These are phyloP conservation scores for Lagenorhynchus albirostris DNA, from an alignment of 2,113 vertebrate genomes.

Conservation along the genomic window DNA sequence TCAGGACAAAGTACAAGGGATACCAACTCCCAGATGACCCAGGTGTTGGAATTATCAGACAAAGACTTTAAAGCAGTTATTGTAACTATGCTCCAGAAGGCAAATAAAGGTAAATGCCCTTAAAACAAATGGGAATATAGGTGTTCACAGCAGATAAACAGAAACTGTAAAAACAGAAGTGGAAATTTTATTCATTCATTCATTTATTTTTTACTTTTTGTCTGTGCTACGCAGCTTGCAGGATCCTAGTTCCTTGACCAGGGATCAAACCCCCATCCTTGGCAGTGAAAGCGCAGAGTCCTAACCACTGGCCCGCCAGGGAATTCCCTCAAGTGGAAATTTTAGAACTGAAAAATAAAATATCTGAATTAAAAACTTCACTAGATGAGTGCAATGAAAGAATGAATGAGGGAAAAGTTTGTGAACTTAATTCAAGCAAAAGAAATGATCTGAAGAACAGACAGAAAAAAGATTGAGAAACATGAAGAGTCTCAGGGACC, in stretches of 20 bases:
- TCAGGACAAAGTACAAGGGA: not conserved
- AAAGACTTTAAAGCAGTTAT: not conserved
- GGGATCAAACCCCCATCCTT: not conserved
- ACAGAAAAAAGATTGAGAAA: not conserved
- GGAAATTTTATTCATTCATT: not conserved
- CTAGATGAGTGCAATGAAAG: not conserved
- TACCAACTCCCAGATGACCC: not conserved
- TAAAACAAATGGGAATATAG: not conserved
- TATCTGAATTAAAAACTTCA: not conserved
- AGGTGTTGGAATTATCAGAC: not conserved
- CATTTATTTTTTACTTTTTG: not conserved
- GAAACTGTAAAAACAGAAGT: not conserved
- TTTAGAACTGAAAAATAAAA: not conserved
- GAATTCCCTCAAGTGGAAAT: not conserved
- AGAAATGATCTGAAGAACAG: not conserved
- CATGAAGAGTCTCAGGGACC: not conserved
- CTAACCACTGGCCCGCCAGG: not conserved
- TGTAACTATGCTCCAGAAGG: not conserved
- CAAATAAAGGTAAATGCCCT: not conserved
- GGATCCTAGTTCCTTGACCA: not conserved
- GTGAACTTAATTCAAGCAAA: not conserved
- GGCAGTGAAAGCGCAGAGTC: not conserved
- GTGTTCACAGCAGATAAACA: not conserved
- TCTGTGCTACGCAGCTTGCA: not conserved
- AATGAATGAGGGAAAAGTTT: not conserved